phyloP scores from a whole-genome alignment of 2,113 vertebrate species.

The Pollimyrus isidori region DNA sequence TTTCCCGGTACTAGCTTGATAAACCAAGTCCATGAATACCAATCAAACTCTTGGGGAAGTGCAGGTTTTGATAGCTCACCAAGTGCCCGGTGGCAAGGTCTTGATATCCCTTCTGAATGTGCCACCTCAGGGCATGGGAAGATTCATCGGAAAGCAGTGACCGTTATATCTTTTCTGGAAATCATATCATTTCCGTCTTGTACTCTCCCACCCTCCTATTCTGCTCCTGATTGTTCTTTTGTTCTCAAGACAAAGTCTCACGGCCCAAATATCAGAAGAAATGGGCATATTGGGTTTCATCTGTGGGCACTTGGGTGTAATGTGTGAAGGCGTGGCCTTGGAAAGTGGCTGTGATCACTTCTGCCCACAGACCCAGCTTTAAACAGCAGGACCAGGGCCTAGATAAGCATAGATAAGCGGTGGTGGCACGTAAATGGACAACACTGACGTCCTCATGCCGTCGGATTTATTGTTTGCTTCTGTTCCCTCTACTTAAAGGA shows the following conservation, averaged over 20 bases:
- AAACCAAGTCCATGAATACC: too few relatives aligned
- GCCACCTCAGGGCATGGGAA: conserved; percentile 43
- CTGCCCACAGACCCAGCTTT: background rate
- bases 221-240: conserved; percentile 33
- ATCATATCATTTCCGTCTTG: conserved; percentile 51
- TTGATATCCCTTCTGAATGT: conserved; percentile 55
- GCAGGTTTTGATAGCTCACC: conserved; percentile 63
- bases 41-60: too few relatives aligned
- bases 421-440: background rate
- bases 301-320: conserved; percentile 41
- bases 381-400: background rate
- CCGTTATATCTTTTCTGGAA: conserved; percentile 56
- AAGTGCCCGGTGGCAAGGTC: conserved; percentile 61
- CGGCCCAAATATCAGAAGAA: conserved; percentile 47
- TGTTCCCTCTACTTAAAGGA: background rate
- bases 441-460: background rate
- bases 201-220: conserved; percentile 30
- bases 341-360: conserved; percentile 23
- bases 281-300: conserved; percentile 46
- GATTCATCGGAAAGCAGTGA: conserved; percentile 61
- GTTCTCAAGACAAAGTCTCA: conserved; percentile 34
- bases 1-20: too few relatives aligned
- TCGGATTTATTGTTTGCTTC: background rate
- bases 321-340: conserved; percentile 30
- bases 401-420: background rate